These are phyloP conservation scores for Pipistrellus pygmaeus DNA, from an alignment of 2,797 vertebrate genomes.

Conservation along the genomic window DNA sequence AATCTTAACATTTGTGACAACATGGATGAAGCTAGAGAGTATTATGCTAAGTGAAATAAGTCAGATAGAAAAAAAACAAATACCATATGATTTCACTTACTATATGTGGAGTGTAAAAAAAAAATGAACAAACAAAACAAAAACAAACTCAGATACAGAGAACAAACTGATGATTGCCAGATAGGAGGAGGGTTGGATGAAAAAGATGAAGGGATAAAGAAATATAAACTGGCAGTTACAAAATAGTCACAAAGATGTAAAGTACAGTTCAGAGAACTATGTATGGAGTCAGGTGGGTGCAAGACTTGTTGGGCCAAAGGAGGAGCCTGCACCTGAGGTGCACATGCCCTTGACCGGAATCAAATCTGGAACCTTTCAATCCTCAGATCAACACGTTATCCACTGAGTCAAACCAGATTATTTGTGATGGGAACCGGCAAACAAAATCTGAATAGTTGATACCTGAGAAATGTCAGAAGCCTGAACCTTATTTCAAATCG, in stretches of 20 bases:
- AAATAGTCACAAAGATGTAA: not conserved
- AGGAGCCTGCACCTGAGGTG: too few species aligned
- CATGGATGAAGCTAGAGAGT: not conserved
- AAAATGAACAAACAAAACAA: not conserved
- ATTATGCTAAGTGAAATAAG: not conserved
- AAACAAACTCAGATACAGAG: not conserved
- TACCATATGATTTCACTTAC: not conserved
- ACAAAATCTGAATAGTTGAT: constrained; percentile 6
- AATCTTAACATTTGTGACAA: not conserved
- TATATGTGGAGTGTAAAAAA: not conserved
- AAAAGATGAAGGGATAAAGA: not conserved
- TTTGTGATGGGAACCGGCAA: not conserved
- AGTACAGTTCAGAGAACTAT: not conserved
- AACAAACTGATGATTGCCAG: not conserved
- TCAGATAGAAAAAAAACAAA: not conserved
- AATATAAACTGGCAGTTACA: not conserved
- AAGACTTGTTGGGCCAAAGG: not conserved
- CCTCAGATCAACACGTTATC: too few species aligned
- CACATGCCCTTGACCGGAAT: too few species aligned
- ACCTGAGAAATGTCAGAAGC: not conserved
- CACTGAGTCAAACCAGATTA: not conserved
- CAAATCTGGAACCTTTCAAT: too few species aligned
- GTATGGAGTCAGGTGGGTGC: not conserved
- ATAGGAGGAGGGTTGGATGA: not conserved
- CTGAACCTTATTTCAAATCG: not conserved